Percentiles rank a stretch among this genome's conserved stretches.
These are phyloP conservation scores for Cliona cf. orientalis DNA, from an alignment of 37 sponge, comb jelly and placozoan species.

Conservation along the genomic window DNA sequence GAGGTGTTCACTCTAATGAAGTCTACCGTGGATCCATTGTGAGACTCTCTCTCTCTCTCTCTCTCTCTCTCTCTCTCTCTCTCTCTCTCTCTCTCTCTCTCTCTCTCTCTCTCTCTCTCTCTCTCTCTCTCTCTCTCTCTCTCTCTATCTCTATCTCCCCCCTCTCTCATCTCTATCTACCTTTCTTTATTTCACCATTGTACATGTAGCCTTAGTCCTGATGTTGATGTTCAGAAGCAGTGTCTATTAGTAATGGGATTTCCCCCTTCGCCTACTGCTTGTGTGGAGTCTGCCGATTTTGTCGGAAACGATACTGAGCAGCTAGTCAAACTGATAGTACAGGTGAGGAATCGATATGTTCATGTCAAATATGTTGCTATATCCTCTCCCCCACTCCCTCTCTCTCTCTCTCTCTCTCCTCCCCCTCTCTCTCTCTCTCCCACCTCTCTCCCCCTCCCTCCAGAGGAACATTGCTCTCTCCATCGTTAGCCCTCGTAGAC, in stretches of 20 bases:
- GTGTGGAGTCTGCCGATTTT: constrained; percentile 42
- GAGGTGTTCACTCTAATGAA: constrained; percentile 38
- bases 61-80: neutral
- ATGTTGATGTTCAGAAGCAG: constrained; percentile 32
- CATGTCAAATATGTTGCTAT: no score
- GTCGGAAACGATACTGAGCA: constrained; percentile 29
- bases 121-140: neutral
- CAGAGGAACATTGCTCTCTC: constrained; percentile 36
- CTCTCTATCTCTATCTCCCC: neutral
- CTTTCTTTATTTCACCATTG: neutral
- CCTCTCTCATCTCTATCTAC: neutral
- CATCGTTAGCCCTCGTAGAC: constrained; percentile 36
- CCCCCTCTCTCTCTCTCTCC: neutral
- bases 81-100: neutral
- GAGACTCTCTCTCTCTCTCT: neutral
- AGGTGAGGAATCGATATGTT: constrained; percentile 21
- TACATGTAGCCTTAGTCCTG: constrained; percentile 15
- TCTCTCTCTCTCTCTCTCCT: constrained; percentile 5
- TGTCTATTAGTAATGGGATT: constrained; percentile 40
- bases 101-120: neutral
- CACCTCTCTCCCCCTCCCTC: neutral
- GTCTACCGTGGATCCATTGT: constrained; percentile 43
- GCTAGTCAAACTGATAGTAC: constrained; percentile 30
- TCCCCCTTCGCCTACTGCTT: constrained; percentile 34
- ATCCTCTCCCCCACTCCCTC: neutral